Conservation (phyloP, 1,140 invertebrate genomes). For the Cydia strobilella region DNA sequence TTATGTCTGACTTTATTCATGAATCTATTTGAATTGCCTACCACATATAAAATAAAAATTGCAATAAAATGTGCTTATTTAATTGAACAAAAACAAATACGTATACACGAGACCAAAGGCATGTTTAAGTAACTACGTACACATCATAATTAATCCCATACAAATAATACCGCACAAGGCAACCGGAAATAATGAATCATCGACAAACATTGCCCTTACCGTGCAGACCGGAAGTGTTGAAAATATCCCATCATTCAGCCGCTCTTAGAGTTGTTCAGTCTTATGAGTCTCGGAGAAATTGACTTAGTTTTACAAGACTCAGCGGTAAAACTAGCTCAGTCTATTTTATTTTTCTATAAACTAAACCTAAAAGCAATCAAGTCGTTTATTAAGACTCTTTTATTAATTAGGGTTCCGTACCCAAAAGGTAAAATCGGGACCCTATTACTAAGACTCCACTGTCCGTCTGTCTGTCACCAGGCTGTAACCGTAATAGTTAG, state of each 20-base stretch:
- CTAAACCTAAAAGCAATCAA: too few relatives aligned
- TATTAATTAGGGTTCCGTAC: too few relatives aligned
- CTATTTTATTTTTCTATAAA: too few relatives aligned
- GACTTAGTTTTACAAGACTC: not conserved
- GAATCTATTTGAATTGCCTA: too few relatives aligned
- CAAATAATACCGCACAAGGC: conserved; percentile 17
- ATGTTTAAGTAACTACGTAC: not conserved
- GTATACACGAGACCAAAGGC: not conserved
- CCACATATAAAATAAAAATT: too few relatives aligned
- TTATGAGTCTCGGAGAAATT: not conserved
- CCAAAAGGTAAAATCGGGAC: too few relatives aligned
- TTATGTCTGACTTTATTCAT: too few relatives aligned
- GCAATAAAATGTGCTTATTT: not conserved
- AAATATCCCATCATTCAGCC: conserved; percentile 28
- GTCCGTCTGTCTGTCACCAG: too few relatives aligned
- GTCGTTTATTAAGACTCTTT: too few relatives aligned
- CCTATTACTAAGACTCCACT: too few relatives aligned
- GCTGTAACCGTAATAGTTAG: too few relatives aligned
- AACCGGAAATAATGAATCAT: conserved; percentile 31
- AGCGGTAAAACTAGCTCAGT: too few relatives aligned
- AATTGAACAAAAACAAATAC: not conserved
- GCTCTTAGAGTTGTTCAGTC: not conserved
- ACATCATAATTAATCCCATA: conserved; percentile 21
- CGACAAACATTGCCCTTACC: conserved; percentile 26
- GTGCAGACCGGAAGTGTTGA: conserved; percentile 18